Base-by-base conservation (phyloP, 2,888 invertebrate genomes). In the Lampropteryx suffumata region DNA sequence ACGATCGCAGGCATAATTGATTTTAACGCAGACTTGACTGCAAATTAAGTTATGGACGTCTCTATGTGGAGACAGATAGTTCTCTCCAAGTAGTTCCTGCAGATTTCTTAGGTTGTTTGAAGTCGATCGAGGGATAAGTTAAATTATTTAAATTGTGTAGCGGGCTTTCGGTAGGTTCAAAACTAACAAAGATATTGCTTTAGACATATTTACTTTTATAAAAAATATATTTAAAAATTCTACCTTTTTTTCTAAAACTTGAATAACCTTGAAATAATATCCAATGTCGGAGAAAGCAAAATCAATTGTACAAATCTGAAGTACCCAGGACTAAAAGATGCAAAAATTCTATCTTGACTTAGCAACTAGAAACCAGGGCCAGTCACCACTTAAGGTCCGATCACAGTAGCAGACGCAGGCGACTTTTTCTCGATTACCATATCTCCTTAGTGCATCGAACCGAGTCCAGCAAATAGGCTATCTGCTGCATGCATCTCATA, bases 1-100 rank as follows among this genome's bases (percentile, higher is more conserved):
- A 88, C 87, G 88, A 89, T 88, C 77, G 85, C 84, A 72, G 65
- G 80, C 84, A 87, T 88, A 88, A 89, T 89, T 89, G 88, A 87
- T 88, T 89, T 86, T 79, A 86, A 84, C 79, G 82, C 80, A 74
- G 80, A 79, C 71, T 65, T 67, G 76, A 77, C 83, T 84, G 84
- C 77, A 81, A 83, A 85, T 84, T 77, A 80, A 82, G 80, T 75
- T 63, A 51, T 58, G 55, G 59, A 53, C 50, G 54, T 55, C 52
- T 54, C 59, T 59, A 50, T 32, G 55, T 48, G 48, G 52, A 14
- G 55, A 48, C 52, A 57, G 49, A 57, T 55, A 44, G 44, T 33
- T 11, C 7, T 10, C 35, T 39, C n/a, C 28, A 32, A 39, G 33
- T 43, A 26, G 40, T 45, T 34, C 40, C 17, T 13, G 6, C 11